phyloP scores from a whole-genome alignment of 2,888 invertebrate genomes.

The Argyresthia goedartella region DNA sequence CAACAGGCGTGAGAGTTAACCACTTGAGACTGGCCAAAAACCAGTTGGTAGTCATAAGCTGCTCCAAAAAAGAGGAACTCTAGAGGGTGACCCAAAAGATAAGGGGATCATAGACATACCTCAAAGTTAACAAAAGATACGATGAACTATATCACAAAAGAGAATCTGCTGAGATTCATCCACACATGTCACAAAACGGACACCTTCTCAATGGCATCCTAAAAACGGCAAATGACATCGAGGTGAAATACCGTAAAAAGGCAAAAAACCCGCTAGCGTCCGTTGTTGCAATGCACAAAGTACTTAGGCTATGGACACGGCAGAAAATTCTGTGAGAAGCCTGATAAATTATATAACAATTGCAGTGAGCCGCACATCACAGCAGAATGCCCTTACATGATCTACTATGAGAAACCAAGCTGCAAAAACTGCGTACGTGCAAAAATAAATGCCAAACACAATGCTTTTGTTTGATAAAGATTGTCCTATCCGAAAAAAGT shows the following conservation, averaged over 20 bases:
- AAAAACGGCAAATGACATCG: background rate
- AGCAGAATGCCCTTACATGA: background rate
- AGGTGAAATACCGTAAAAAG: background rate
- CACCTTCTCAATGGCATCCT: background rate
- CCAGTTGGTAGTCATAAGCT: background rate
- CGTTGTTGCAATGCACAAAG: conserved; percentile 1
- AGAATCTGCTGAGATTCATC: conserved; percentile 1
- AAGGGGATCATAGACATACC: background rate
- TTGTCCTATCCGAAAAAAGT: background rate
- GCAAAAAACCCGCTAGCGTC: conserved; percentile 6
- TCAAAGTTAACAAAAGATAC: conserved; percentile 8
- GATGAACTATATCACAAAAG: conserved; percentile 5
- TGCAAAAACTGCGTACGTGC: conserved; percentile 2
- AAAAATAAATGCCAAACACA: background rate
- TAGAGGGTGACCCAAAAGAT: conserved; percentile 7
- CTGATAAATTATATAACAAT: background rate
- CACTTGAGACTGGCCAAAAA: background rate
- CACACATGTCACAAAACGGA: conserved; percentile 2
- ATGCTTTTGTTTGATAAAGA: background rate
- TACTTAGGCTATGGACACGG: conserved; percentile 5
- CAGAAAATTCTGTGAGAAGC: background rate
- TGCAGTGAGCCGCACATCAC: conserved; percentile 4
- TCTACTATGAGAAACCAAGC: background rate
- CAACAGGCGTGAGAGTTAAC: too few species aligned
- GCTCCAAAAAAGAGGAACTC: conserved; percentile 3